Percentiles rank a stretch among this genome's conserved stretches.
These are phyloP conservation scores for Silvanus unidentatus DNA, from an alignment of 2,888 invertebrate genomes.

Conservation along the genomic window DNA sequence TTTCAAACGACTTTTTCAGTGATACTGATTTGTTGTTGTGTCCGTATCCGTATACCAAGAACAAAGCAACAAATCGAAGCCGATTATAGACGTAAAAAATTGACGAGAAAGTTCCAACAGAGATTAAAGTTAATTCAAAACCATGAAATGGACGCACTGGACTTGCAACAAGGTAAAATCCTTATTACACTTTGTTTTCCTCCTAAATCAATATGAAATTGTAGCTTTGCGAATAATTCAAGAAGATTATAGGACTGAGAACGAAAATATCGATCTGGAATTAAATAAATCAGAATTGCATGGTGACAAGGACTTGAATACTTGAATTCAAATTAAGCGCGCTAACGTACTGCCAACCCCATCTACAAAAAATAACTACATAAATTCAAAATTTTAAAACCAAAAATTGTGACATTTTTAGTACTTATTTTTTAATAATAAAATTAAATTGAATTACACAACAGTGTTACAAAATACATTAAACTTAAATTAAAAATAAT, in stretches of 20 bases:
- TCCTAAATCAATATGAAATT: neutral
- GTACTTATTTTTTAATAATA: too few relatives aligned
- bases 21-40: conserved; percentile 82
- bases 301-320: too few relatives aligned
- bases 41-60: conserved; percentile 84
- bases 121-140: conserved; percentile 77
- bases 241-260: conserved; percentile 1
- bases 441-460: too few relatives aligned
- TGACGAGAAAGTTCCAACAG: conserved; percentile 76
- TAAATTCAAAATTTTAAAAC: too few relatives aligned
- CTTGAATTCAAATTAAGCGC: too few relatives aligned
- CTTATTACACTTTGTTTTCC: neutral
- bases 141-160: conserved; percentile 79
- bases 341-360: too few relatives aligned
- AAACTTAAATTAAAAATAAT: too few relatives aligned
- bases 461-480: too few relatives aligned
- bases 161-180: conserved; percentile 62
- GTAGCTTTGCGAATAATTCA: neutral
- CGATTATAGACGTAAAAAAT: conserved; percentile 78
- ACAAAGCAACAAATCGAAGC: conserved; percentile 95
- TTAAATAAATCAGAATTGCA: too few relatives aligned
- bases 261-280: neutral
- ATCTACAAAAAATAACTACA: too few relatives aligned
- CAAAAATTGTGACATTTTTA: too few relatives aligned
- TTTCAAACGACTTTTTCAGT: conserved; percentile 52